Conservation (phyloP, 2,113 vertebrate genomes). For the Gallinago jamesoni region DNA sequence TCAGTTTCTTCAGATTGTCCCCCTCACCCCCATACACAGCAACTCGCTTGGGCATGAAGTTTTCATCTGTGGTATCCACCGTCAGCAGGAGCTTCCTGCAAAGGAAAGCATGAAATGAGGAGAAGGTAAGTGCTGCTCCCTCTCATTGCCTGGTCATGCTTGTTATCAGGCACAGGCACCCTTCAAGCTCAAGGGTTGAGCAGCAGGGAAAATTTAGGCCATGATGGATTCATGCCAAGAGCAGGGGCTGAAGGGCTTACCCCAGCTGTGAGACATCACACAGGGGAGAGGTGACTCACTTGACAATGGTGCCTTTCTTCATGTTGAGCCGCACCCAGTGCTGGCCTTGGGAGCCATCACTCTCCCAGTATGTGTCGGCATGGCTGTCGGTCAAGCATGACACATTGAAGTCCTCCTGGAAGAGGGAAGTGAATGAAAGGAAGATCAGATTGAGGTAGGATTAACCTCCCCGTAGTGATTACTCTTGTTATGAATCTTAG, state of each 20-base stretch:
- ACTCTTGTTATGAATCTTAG: neutral
- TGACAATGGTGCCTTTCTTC: constrained; percentile 96
- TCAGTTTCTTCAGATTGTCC: constrained; percentile 93
- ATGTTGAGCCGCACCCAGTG: constrained; percentile 98
- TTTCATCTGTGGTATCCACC: constrained; percentile 94
- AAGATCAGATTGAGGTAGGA: neutral
- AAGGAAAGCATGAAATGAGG: neutral
- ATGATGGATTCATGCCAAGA: neutral
- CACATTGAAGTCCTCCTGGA: constrained; percentile 90
- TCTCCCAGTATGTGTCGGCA: constrained; percentile 95
- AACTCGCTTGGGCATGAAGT: constrained; percentile 95
- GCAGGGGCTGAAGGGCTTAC: neutral
- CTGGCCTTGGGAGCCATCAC: constrained; percentile 95
- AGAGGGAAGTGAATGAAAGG: neutral
- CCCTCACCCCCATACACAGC: constrained; percentile 91
- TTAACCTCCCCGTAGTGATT: neutral
- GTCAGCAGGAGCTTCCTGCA: constrained; percentile 90
- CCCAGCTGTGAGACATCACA: fast-evolving
- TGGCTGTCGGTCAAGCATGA: constrained; percentile 92
- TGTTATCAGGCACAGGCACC: neutral
- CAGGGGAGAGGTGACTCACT: constrained; percentile 76
- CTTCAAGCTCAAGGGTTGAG: neutral
- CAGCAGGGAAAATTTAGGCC: neutral
- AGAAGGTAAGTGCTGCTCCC: neutral
- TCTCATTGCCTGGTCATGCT: neutral